These are phyloP conservation scores for Styela clava DNA, from an alignment of 23 tunicate species.

Conservation along the genomic window DNA sequence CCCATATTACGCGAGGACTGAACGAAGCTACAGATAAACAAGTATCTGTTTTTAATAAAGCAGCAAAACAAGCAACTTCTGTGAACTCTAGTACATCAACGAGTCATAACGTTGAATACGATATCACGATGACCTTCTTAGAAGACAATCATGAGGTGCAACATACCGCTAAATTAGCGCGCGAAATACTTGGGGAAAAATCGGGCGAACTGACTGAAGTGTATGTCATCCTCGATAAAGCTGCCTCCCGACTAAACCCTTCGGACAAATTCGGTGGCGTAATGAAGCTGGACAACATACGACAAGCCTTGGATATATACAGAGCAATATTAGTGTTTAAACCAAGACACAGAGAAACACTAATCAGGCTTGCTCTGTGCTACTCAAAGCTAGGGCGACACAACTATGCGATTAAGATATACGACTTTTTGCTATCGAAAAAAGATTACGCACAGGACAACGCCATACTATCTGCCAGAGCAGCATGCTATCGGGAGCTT, in stretches of 20 bases:
- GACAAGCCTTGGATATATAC: constrained; percentile 45
- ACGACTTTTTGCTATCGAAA: constrained; percentile 41
- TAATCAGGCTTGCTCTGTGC: constrained; percentile 47
- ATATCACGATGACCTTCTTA: constrained; percentile 35
- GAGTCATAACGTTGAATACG: constrained; percentile 5
- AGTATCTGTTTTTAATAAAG: background rate
- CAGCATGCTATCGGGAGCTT: constrained; percentile 69
- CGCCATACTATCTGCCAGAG: constrained; percentile 55
- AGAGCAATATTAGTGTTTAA: constrained; percentile 63
- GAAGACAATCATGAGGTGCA: constrained; percentile 18
- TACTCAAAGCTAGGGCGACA: constrained; percentile 56
- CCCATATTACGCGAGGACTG: constrained; percentile 50
- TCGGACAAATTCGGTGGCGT: constrained; percentile 38
- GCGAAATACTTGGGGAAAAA: constrained; percentile 33
- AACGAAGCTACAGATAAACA: constrained; percentile 22
- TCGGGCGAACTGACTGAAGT: constrained; percentile 39
- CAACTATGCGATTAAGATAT: constrained; percentile 38
- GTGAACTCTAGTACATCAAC: background rate
- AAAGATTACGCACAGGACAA: constrained; percentile 37
- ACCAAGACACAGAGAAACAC: constrained; percentile 48
- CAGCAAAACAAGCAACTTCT: constrained; percentile 7
- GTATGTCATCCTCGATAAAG: constrained; percentile 38
- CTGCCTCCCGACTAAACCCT: constrained; percentile 38
- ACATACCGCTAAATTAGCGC: constrained; percentile 35
- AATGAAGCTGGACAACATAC: constrained; percentile 57